Base-by-base conservation (phyloP, 2,888 invertebrate genomes). In the Dicyrtoma fusca region DNA sequence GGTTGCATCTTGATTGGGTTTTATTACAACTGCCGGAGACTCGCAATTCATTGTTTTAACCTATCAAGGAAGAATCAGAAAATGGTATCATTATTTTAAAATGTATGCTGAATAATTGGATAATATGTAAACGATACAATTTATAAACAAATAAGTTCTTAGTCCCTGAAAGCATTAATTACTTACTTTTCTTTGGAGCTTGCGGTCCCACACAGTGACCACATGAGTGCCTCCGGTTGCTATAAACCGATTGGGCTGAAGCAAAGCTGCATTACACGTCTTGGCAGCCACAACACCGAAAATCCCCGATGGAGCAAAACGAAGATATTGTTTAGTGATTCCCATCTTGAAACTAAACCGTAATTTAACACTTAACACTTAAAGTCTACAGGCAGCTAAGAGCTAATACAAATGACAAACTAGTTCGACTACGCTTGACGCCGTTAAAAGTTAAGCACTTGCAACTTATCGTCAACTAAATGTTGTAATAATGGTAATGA, bases 151-250 rank as follows among this genome's bases (percentile, higher is more conserved):
- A 66, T 14, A 53, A 53, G 13, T 17, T 14, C 13, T 66, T 13
- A 4, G n/a, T n/a, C n/a, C n/a, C n/a, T 13, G 26, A 26, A 57
- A 57, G 13, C n/a, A n/a, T 5, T 13, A 1, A 34, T 13, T 6
- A 26, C 14, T 53, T 84, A 92, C 91, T 87, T 91, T 92, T 84
- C 92, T 91, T 51, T 91, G 90, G 8, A 92, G 89, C 82, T 92
- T 88, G 83, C 97, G 87, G 86, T 98, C 97, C 95, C 97, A 98
- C 82, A 98, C 88, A 81, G 92, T 88, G 74, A 96, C 91, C 87
- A 95, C 91, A 86, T 98, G 97, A 82, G 94, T 93, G 10, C 94
- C 95, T 66, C 93, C 95, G n/a, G 91, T 91, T 55, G 95, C 96
- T 63, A 94, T 88, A 84, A 89, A 95, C 83, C 94, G 88, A 55